Percentiles rank a stretch among this genome's conserved stretches.
Conservation (phyloP, 2,888 invertebrate genomes). For the Stenotaenia linearis region DNA sequence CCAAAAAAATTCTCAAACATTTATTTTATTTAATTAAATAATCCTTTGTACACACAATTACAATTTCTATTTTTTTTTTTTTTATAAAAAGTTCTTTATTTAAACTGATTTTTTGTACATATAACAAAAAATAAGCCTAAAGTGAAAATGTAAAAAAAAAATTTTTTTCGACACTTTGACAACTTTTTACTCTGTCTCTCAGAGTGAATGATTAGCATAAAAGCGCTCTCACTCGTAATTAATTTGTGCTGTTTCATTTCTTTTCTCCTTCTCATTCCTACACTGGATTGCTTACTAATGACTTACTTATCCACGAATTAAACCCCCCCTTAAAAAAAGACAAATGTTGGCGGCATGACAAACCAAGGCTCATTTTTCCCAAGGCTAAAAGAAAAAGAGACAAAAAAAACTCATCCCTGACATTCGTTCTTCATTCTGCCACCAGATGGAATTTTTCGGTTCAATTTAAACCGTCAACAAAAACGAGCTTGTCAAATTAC, state of each 20-base stretch:
- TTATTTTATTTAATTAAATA: neutral
- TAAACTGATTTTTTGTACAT: too few species aligned
- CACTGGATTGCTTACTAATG: conserved; percentile 9
- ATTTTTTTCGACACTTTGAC: neutral
- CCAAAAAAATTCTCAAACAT: neutral
- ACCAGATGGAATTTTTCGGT: neutral
- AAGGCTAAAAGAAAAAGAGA: neutral
- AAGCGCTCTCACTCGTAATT: neutral
- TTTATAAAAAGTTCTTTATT: too few species aligned
- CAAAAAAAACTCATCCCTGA: neutral
- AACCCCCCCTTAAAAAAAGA: neutral
- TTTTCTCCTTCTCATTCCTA: neutral
- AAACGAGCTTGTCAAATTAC: neutral
- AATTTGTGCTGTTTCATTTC: conserved; percentile 9
- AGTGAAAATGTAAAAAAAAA: too few species aligned
- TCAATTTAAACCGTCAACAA: neutral
- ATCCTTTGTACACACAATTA: neutral
- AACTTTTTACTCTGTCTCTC: neutral
- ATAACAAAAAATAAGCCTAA: too few species aligned
- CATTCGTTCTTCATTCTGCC: neutral
- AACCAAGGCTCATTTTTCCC: neutral
- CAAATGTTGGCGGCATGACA: conserved; percentile 9
- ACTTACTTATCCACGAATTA: conserved; percentile 9
- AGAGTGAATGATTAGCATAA: neutral
- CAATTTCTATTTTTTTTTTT: too few species aligned